Percentiles rank a stretch among this genome's conserved stretches.
Evolutionary conservation across 2,113 vertebrate genomes (phyloP).

Genomic region (Sinocyclocheilus anophthalmus): DNA sequence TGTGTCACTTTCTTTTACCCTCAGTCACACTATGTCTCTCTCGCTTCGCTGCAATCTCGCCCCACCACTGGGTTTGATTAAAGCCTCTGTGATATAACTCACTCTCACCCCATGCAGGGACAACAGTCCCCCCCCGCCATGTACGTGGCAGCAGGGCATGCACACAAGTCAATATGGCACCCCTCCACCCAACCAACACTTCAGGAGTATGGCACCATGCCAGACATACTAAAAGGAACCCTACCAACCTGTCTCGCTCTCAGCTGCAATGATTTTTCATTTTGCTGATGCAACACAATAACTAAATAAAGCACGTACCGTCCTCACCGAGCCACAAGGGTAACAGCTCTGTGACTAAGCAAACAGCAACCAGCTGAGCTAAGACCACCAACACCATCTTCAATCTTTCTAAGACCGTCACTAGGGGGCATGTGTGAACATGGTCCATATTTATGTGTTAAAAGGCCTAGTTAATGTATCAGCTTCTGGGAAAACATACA

Average conservation of each 20-base stretch:
- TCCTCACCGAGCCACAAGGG: neutral
- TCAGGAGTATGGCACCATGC: neutral
- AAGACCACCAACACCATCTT: neutral
- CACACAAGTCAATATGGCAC: slow-evolving; percentile 28
- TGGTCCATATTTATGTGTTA: neutral
- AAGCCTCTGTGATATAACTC: slow-evolving; percentile 40
- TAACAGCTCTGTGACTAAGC: slow-evolving; percentile 28
- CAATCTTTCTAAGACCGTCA: slow-evolving; percentile 22
- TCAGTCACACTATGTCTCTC: neutral
- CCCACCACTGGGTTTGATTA: slow-evolving; percentile 33
- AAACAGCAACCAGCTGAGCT: neutral
- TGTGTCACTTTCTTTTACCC: neutral
- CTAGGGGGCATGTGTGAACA: slow-evolving; percentile 54
- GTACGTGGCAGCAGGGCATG: neutral
- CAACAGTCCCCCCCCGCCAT: slow-evolving; percentile 31
- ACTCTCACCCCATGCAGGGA: slow-evolving; percentile 29
- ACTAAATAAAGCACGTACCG: neutral
- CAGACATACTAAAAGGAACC: neutral
- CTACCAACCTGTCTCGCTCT: neutral
- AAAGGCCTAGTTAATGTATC: neutral
- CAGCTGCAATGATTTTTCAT: neutral
- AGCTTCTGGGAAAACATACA: neutral
- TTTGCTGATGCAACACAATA: slow-evolving; percentile 20
- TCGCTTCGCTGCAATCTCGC: neutral
- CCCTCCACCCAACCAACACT: neutral